Conservation (phyloP, 2,113 vertebrate species). For the Equus quagga region DNA sequence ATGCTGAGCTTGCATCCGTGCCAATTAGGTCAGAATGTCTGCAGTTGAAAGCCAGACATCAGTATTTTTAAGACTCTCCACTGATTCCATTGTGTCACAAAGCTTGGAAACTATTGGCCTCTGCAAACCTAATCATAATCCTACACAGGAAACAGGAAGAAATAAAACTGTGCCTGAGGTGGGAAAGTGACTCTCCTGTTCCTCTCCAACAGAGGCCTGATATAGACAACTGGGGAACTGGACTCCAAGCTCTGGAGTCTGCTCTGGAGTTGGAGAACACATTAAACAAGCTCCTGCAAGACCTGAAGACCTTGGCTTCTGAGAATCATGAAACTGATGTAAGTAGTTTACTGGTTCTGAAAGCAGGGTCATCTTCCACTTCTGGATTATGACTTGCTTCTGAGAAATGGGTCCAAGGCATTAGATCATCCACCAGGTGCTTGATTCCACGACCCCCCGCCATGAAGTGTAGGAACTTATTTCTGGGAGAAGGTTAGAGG, state of each 20-base stretch:
- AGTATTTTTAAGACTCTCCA: background rate
- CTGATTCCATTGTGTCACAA: background rate
- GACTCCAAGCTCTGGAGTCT: background rate
- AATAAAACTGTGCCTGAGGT: background rate
- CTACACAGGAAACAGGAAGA: background rate
- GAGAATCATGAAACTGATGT: background rate
- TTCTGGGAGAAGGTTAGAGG: background rate
- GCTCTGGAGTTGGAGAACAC: background rate
- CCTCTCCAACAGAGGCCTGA: conserved; percentile 48
- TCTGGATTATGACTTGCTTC: background rate
- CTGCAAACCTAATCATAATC: background rate
- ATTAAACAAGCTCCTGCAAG: background rate
- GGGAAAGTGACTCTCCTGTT: background rate
- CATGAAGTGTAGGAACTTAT: background rate
- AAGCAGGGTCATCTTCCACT: background rate
- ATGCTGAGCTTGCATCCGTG: background rate
- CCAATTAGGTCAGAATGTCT: background rate
- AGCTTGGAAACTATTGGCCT: background rate
- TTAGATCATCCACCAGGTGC: background rate
- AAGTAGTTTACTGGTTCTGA: conserved; percentile 13
- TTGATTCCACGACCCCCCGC: background rate
- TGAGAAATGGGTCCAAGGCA: background rate
- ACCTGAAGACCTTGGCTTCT: background rate
- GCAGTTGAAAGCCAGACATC: background rate
- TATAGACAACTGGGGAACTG: background rate